phyloP scores from a whole-genome alignment of 92 coral and sea anemone species.

The Epizoanthus illoricatus region DNA sequence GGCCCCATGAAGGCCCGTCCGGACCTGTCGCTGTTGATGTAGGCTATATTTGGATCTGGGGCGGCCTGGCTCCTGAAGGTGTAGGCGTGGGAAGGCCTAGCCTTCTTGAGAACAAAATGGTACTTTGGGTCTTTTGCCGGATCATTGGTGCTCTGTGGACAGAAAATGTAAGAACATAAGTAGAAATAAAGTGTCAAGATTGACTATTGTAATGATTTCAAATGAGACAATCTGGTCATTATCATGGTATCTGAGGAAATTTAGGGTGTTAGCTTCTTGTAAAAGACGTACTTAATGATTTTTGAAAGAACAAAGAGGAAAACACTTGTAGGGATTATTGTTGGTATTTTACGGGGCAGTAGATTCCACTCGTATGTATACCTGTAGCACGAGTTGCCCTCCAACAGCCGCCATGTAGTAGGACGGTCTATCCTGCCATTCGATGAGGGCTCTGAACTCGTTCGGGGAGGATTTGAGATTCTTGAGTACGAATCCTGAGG shows the following conservation, averaged over 20 bases:
- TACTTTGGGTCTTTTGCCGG: background rate
- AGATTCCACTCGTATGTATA: background rate
- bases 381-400: conserved; percentile 4
- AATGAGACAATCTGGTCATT: background rate
- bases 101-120: background rate
- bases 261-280: too few species aligned
- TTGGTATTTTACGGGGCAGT: background rate
- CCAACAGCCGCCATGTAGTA: background rate
- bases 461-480: background rate
- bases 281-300: too few species aligned
- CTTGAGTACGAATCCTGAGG: conserved; percentile 19
- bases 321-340: too few species aligned
- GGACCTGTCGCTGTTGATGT: conserved; percentile 18
- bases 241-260: background rate
- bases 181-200: background rate
- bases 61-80: conserved; percentile 5
- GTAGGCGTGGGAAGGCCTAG: conserved; percentile 22
- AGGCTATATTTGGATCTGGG: background rate
- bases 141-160: background rate
- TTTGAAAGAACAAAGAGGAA: too few species aligned
- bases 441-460: background rate
- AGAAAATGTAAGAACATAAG: background rate
- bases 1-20: conserved; percentile 29
- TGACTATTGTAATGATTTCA: background rate
- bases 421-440: background rate